Conservation (phyloP, 2,888 invertebrate genomes). For the Molanna angustata region DNA sequence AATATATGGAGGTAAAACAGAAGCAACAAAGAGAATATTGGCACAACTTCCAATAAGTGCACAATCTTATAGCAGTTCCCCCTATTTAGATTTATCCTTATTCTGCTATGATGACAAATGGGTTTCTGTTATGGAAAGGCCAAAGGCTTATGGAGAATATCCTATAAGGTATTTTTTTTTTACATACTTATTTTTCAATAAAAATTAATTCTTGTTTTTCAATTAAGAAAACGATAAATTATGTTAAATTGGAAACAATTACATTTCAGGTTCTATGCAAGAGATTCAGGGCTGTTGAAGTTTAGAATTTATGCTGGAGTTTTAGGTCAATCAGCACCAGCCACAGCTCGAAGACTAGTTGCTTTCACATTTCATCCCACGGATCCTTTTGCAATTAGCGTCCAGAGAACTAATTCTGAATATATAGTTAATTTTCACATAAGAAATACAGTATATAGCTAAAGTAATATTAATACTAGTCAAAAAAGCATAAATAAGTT, state of each 20-base stretch:
- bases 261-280: constrained; percentile 74
- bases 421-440: constrained; percentile 96
- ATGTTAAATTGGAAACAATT: too few relatives aligned
- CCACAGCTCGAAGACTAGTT: constrained; percentile 74
- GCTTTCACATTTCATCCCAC: constrained; percentile 96
- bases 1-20: constrained; percentile 83
- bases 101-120: constrained; percentile 96
- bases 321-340: constrained; percentile 67
- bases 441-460: constrained; percentile 53
- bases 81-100: constrained; percentile 86
- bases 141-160: constrained; percentile 89
- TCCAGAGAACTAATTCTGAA: constrained; percentile 88
- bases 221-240: too few relatives aligned
- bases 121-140: constrained; percentile 93
- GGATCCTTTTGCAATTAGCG: constrained; percentile 94
- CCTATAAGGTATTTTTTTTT: constrained; percentile 70
- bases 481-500: neutral
- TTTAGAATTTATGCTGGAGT: constrained; percentile 87
- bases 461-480: constrained; percentile 5
- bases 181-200: constrained; percentile 27
- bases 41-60: constrained; percentile 92
- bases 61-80: constrained; percentile 90
- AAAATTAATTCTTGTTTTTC: neutral
- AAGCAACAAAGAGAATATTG: constrained; percentile 85
- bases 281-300: constrained; percentile 76